These are phyloP conservation scores for Dolichoris vasculosae DNA, from an alignment of 1,140 invertebrate species.

Conservation along the genomic window DNA sequence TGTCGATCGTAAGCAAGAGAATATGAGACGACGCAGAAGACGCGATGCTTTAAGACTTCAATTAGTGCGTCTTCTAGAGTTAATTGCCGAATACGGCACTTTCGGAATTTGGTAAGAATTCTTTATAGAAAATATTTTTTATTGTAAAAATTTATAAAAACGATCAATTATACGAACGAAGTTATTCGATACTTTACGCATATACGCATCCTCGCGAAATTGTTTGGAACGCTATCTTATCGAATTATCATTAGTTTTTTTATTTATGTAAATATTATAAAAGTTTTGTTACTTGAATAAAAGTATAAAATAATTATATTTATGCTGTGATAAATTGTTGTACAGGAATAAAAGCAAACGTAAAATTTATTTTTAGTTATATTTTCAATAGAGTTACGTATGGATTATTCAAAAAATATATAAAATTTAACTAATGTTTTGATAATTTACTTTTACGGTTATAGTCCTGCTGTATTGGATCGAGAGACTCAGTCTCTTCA, in stretches of 20 bases:
- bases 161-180: too few species aligned
- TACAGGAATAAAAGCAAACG: too few species aligned
- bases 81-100: slow-evolving; percentile 93
- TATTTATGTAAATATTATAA: not conserved
- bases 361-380: too few species aligned
- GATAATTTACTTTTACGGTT: not conserved
- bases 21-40: slow-evolving; percentile 89
- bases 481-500: slow-evolving; percentile 87
- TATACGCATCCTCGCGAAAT: too few species aligned
- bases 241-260: not conserved
- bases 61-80: slow-evolving; percentile 91
- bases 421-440: not conserved
- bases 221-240: too few species aligned
- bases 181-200: too few species aligned
- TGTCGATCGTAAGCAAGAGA: slow-evolving; percentile 98
- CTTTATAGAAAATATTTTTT: too few species aligned
- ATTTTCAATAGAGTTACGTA: too few species aligned
- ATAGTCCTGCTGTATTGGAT: slow-evolving; percentile 89
- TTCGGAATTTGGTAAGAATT: slow-evolving; percentile 87
- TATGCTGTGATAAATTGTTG: not conserved
- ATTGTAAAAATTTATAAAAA: too few species aligned
- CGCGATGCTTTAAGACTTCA: slow-evolving; percentile 94
- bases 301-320: not conserved
- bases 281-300: too few species aligned
- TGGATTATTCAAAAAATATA: too few species aligned